phyloP scores from a whole-genome alignment of 2,113 vertebrate species.

The Rostratula benghalensis region DNA sequence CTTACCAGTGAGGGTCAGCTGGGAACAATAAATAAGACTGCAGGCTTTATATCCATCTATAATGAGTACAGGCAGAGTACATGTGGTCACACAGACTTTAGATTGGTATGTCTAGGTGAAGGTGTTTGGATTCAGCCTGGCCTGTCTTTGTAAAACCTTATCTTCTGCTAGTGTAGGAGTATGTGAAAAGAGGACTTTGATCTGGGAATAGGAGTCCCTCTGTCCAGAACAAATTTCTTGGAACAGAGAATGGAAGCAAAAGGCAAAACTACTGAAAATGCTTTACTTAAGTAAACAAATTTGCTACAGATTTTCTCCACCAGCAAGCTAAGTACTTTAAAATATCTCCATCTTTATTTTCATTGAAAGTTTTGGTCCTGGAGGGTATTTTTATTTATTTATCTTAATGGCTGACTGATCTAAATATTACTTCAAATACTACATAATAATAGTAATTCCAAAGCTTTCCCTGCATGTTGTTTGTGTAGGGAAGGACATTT shows the following conservation, averaged over 20 bases:
- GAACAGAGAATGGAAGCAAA: background rate
- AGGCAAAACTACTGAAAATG: background rate
- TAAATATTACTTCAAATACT: slow-evolving; percentile 28
- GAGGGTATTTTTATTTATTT: slow-evolving; percentile 44
- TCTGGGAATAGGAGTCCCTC: background rate
- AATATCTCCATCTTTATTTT: background rate
- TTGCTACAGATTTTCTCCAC: background rate
- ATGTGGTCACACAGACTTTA: background rate
- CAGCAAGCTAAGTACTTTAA: background rate
- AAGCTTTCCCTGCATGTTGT: background rate
- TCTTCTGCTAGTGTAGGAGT: background rate
- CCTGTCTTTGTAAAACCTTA: background rate
- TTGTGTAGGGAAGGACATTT: slow-evolving; percentile 31
- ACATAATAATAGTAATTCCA: slow-evolving; percentile 43
- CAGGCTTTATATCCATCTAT: background rate
- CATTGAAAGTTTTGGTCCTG: background rate
- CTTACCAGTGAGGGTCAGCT: background rate
- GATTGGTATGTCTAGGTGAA: background rate
- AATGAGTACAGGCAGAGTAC: background rate
- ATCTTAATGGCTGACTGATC: slow-evolving; percentile 33
- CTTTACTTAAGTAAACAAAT: background rate
- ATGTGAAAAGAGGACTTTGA: background rate
- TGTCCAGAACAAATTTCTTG: background rate
- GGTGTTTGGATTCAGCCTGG: background rate
- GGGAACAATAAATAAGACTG: slow-evolving; percentile 2